These are phyloP conservation scores for Channa maculata DNA, from an alignment of 2,113 vertebrate genomes.

Conservation along the genomic window DNA sequence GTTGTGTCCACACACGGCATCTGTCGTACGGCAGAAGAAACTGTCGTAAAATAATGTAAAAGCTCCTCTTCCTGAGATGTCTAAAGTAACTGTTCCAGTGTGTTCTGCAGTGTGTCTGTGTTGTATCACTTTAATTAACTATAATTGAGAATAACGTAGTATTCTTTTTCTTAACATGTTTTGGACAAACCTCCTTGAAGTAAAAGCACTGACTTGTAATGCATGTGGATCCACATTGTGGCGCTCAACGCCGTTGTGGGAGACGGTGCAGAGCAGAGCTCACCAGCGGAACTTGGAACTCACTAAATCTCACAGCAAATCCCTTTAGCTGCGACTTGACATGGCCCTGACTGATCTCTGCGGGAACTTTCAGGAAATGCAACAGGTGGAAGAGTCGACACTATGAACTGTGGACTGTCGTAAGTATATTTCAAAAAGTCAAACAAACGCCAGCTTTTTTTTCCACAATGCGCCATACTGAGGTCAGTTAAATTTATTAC, in stretches of 20 bases:
- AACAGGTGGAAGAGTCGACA: constrained; percentile 74
- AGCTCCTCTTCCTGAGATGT: fast-evolving
- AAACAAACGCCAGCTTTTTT: neutral
- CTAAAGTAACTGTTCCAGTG: too few species aligned
- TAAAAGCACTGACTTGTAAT: neutral
- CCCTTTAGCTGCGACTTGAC: constrained; percentile 69
- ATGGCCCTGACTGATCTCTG: constrained; percentile 69
- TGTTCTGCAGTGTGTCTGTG: too few species aligned
- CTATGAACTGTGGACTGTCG: constrained; percentile 6
- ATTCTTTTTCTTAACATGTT: too few species aligned
- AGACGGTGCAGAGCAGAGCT: constrained; percentile 16
- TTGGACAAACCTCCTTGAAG: too few species aligned
- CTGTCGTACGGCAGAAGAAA: neutral
- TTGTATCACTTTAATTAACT: too few species aligned
- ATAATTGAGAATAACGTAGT: too few species aligned
- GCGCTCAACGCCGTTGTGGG: constrained; percentile 18
- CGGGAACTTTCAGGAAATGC: constrained; percentile 78
- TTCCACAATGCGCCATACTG: fast-evolving
- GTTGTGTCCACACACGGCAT: constrained; percentile 33
- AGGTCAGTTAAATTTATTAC: neutral
- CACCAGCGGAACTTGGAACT: constrained; percentile 24
- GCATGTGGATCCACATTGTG: neutral
- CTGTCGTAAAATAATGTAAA: constrained; percentile 71
- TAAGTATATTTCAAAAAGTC: constrained; percentile 14
- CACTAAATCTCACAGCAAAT: constrained; percentile 68